Evolutionary conservation across 37 sponge, comb jelly and placozoan species (phyloP).

Genomic region (Haliclona indistincta): DNA sequence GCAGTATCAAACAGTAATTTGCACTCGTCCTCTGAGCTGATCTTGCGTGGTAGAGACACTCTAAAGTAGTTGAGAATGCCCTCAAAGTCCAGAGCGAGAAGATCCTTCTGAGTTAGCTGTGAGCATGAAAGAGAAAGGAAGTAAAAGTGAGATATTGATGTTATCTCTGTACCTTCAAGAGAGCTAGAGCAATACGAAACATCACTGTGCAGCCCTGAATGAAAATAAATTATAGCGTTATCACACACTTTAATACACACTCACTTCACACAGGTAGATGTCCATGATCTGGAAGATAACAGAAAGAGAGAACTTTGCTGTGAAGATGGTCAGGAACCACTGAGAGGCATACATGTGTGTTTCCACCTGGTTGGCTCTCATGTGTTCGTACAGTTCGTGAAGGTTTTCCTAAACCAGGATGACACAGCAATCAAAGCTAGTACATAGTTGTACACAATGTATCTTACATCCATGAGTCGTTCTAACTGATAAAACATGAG

Average conservation of each 20-base stretch:
- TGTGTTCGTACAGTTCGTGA: slow-evolving; percentile 79
- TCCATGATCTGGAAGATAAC: slow-evolving; percentile 91
- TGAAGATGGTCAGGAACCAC: slow-evolving; percentile 99
- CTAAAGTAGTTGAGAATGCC: slow-evolving; percentile 93
- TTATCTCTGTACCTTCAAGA: slow-evolving; percentile 70
- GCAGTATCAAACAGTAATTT: slow-evolving; percentile 47
- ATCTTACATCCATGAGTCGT: slow-evolving; percentile 75
- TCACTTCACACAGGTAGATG: slow-evolving; percentile 90
- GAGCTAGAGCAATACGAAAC: slow-evolving; percentile 65
- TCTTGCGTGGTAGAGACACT: slow-evolving; percentile 84
- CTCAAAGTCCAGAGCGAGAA: slow-evolving; percentile 79
- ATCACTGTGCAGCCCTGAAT: slow-evolving; percentile 23
- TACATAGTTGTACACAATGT: not conserved
- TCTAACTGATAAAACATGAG: slow-evolving; percentile 85
- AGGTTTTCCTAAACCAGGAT: slow-evolving; percentile 71
- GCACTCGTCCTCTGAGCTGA: slow-evolving; percentile 69
- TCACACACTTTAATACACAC: not conserved
- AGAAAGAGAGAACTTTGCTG: slow-evolving; percentile 95
- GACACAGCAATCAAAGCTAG: not conserved
- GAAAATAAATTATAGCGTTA: not conserved
- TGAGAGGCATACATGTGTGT: slow-evolving; percentile 98
- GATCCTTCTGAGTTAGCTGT: slow-evolving; percentile 52
- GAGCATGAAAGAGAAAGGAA: not conserved
- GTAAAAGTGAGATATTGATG: not conserved
- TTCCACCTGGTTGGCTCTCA: slow-evolving; percentile 69